Percentiles rank a stretch among this genome's conserved stretches.
Conservation (phyloP, 2,888 invertebrate species). For the Yponomeuta plumbellus region DNA sequence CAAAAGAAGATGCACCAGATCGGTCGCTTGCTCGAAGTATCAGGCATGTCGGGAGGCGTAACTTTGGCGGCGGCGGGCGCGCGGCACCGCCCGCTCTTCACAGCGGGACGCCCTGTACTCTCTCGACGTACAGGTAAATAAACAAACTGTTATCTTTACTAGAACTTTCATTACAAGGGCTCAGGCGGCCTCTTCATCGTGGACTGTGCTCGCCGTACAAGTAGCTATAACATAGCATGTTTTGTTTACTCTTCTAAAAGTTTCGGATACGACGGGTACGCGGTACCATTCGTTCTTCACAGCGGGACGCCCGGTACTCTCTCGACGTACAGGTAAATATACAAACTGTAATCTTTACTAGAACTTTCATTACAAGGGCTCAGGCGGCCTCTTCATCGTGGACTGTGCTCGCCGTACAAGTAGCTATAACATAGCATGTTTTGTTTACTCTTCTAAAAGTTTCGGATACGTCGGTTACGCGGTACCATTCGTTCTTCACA, state of each 20-base stretch:
- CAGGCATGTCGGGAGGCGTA: conserved; percentile 72
- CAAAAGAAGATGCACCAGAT: conserved; percentile 98
- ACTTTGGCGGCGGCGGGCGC: conserved; percentile 45
- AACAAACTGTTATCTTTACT: no score
- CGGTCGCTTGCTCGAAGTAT: conserved; percentile 91
- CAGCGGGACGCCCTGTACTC: conserved; percentile 71
- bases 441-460: no score
- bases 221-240: no score
- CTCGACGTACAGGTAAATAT: conserved; percentile 64
- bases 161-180: no score
- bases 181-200: no score
- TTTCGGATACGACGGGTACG: conserved; percentile 42
- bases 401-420: no score
- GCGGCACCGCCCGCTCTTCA: conserved; percentile 72
- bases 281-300: conserved; percentile 73
- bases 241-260: no score
- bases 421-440: no score
- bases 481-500: conserved; percentile 73
- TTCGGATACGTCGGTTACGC: conserved; percentile 41
- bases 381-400: no score
- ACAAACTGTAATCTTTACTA: no score
- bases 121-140: conserved; percentile 68
- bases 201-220: no score
- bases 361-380: no score
- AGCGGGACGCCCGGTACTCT: conserved; percentile 71